Percentiles rank a stretch among this genome's conserved stretches.
Conservation (phyloP, 1,140 invertebrate genomes). For the Vollenhovia emeryi region DNA sequence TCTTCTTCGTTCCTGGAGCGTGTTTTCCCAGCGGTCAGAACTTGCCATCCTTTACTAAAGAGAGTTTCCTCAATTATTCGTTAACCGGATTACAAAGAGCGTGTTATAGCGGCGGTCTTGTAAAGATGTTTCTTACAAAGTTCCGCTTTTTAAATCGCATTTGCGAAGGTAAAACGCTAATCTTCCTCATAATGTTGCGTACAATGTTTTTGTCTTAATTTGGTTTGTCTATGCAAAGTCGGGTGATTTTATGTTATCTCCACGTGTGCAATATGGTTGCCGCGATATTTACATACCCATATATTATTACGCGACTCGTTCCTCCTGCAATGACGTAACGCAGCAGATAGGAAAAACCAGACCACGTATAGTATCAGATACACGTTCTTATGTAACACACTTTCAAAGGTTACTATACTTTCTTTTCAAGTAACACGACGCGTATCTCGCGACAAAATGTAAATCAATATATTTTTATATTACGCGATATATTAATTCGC, state of each 20-base stretch:
- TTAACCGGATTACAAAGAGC: constrained; percentile 48
- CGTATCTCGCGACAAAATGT: neutral
- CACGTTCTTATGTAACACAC: neutral
- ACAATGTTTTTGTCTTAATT: constrained; percentile 14
- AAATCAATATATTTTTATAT: constrained; percentile 22
- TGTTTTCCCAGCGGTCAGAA: constrained; percentile 33
- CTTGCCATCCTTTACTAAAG: constrained; percentile 24
- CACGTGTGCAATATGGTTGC: neutral
- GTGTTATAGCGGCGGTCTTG: neutral
- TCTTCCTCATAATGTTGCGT: constrained; percentile 10
- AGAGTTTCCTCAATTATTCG: constrained; percentile 53
- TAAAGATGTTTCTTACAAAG: constrained; percentile 9
- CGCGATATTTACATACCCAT: neutral
- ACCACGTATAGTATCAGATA: neutral
- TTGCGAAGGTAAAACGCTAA: constrained; percentile 20
- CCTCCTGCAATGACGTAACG: neutral
- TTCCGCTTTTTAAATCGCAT: constrained; percentile 29
- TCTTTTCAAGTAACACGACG: neutral
- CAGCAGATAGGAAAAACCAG: neutral
- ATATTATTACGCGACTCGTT: neutral
- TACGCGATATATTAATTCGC: neutral
- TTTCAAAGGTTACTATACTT: neutral
- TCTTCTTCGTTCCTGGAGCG: constrained; percentile 9
- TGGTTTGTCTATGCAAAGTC: neutral
- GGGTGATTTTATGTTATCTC: neutral